Evolutionary conservation across 2,797 vertebrate species (phyloP).

Genomic region (Poecilia picta): DNA sequence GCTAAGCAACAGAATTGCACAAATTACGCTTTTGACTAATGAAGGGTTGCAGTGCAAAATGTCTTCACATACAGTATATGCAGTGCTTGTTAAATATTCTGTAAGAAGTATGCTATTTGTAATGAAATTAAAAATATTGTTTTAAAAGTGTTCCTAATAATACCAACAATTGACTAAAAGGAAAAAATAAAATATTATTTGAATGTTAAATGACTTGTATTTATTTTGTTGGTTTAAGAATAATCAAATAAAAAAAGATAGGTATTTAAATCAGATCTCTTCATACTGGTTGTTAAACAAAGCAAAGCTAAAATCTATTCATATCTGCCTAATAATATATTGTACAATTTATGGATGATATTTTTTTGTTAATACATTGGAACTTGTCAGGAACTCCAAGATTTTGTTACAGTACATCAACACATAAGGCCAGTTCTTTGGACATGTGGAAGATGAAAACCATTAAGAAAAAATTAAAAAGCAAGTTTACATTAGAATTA

Average conservation of each 20-base stretch:
- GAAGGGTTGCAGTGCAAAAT: conserved; percentile 17
- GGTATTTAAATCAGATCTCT: background rate
- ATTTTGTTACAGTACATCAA: background rate
- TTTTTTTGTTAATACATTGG: background rate
- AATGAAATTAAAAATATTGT: conserved; percentile 10
- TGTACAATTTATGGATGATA: background rate
- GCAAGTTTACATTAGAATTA: background rate
- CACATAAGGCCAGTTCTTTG: background rate
- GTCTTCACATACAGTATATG: conserved; percentile 14
- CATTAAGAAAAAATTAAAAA: background rate
- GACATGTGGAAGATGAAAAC: background rate
- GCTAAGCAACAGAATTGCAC: conserved; percentile 47
- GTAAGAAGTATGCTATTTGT: conserved; percentile 3
- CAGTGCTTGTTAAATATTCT: conserved; percentile 21
- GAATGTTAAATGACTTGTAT: conserved; percentile 14
- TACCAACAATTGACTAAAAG: background rate
- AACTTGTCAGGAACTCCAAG: background rate
- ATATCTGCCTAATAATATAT: no score
- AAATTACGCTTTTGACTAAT: conserved; percentile 44
- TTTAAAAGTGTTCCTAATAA: background rate
- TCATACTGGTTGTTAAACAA: background rate
- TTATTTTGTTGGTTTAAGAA: background rate
- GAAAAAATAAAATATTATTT: background rate
- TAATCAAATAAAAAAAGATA: background rate
- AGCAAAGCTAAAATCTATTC: background rate